Evolutionary conservation across 2,888 invertebrate genomes (phyloP), one percentile per base, ranked within the genome.

Genomic region (Copidosoma aretas): DNA sequence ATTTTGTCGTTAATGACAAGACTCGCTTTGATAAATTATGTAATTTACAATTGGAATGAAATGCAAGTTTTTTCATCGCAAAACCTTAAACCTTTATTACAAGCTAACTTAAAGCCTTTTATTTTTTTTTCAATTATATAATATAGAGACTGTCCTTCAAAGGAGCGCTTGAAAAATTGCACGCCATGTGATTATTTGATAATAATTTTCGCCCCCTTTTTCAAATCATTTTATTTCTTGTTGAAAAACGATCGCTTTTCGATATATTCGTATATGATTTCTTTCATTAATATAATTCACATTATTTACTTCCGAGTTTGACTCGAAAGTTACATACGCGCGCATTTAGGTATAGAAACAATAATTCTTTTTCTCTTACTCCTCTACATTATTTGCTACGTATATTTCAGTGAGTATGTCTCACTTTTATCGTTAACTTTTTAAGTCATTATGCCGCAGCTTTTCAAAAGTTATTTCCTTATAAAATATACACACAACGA

Each of bases 121-220:
- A n/a, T n/a, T n/a, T n/a, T n/a, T n/a, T n/a, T 32, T n/a, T 60
- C 22, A 12, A 52, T 54, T 63, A 25, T 68, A 25, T 19, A 60
- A 46, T 52, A 61, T 64, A 64, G 46, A 57, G 58, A 70, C 32
- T 61, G 22, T 68, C 63, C 57, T 19, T 68, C 60, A 68, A 71
- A 66, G 63, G 60, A 57, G 68, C 63, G 68, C 68, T 68, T 68
- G 57, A 61, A 71, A 68, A 68, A 68, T 68, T 71, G 68, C 71
- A 71, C 71, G 68, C 68, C 22, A 64, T 60, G 41, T 57, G 53
- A 60, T 71, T 25, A 14, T 15, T 64, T 60, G 58, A 67, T 58
- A 19, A 54, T 64, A 64, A 60, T 19, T 54, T 69, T 57, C 39
- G 43, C 60, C 43, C 54, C 41, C 51, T 25, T 46, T 25, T 64